Base-by-base conservation (phyloP, 2,888 invertebrate genomes). In the Drosophila niveifrons region DNA sequence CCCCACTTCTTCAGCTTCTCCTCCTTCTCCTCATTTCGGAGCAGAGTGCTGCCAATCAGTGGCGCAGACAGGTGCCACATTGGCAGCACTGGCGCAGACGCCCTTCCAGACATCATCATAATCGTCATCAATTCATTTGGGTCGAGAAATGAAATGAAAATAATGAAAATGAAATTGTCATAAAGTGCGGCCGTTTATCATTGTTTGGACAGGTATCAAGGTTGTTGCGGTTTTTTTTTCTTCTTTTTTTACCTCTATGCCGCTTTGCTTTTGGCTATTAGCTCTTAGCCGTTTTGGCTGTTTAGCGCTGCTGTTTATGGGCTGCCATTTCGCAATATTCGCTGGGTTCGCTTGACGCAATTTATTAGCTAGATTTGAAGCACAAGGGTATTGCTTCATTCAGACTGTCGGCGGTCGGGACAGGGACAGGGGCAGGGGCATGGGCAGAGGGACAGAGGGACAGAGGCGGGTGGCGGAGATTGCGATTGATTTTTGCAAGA, bases 321-420 rank as follows among this genome's bases (percentile, higher is more conserved):
- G 55, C 77, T 64, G 44, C 58, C 23, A 62, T 78, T 80, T 69
- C 64, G 77, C 78, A 78, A 78, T 65, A 50, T 66, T 67, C 41
- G 62, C n/a, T 75, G 68, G 66, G 79, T 67, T 74, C 41, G 63
- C 46, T 80, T 78, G 67, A 69, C 69, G 75, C 79, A 78, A 79
- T 79, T 79, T 79, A 79, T 79, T 79, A 75, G 81, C 75, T 61
- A 75, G 72, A 78, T 75, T 80, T 72, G 66, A 75, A 62, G 64
- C 78, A 79, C 79, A 79, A 79, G 79, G 81, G 81, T 80, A 80
- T 80, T 80, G 75, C 80, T 57, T 52, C 64, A 78, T 31, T 47
- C 41, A n/a, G 39, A 6, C 39, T 39, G 36, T 23, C 17, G 10
- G 11, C 13, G 36, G 13, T n/a, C 6, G 36, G 10, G 17, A 11